phyloP scores from a whole-genome alignment of 2,113 vertebrate species.

The Oncorhynchus tshawytscha region DNA sequence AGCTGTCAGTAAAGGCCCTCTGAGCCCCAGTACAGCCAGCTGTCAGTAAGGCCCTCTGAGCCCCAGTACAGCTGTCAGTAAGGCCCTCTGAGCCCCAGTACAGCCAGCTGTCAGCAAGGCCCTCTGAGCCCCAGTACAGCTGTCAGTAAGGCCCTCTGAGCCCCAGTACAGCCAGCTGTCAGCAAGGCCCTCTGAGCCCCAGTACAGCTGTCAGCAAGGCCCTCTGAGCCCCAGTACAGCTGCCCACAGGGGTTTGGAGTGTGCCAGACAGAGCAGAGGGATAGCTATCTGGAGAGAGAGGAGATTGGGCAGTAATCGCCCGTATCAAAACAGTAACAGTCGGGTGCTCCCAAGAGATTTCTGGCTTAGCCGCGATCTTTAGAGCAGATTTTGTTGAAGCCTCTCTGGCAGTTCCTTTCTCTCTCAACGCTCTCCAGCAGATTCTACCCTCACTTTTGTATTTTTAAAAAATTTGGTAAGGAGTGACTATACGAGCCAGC shows the following conservation, averaged over 20 bases:
- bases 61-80: too few relatives aligned
- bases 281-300: slow-evolving; percentile 10
- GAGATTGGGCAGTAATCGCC: slow-evolving; percentile 27
- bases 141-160: too few relatives aligned
- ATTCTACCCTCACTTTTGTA: neutral
- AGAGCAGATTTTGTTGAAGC: slow-evolving; percentile 11
- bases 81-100: too few relatives aligned
- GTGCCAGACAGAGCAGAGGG: neutral
- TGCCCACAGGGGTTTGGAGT: slow-evolving; percentile 11
- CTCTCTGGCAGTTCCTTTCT: neutral
- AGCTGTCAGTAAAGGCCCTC: too few relatives aligned
- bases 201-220: too few relatives aligned
- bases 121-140: too few relatives aligned
- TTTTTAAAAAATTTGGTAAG: neutral
- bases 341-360: neutral
- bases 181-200: too few relatives aligned
- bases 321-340: slow-evolving; percentile 47
- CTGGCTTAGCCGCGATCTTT: slow-evolving; percentile 17
- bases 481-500: neutral
- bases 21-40: too few relatives aligned
- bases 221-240: too few relatives aligned
- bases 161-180: too few relatives aligned
- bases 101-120: too few relatives aligned
- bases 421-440: neutral
- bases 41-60: too few relatives aligned